phyloP scores from a whole-genome alignment of 2,888 invertebrate species.

The Pseudeuparius sepicola region DNA sequence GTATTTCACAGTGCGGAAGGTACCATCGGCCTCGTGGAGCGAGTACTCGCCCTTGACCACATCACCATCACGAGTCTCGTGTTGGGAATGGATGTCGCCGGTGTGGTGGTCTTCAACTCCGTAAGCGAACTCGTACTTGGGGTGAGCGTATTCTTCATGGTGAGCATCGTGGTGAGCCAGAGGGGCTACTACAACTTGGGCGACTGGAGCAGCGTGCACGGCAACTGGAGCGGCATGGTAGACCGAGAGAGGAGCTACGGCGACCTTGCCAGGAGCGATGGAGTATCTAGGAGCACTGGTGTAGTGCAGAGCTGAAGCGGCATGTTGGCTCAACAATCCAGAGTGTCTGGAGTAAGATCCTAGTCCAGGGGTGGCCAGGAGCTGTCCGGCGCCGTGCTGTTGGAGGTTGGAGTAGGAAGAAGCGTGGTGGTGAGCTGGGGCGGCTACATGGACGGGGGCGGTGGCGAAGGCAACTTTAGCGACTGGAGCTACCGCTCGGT shows the following conservation, averaged over 20 bases:
- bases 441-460: no score
- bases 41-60: conserved; percentile 63
- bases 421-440: not conserved
- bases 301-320: conserved; percentile 3
- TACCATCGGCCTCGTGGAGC: conserved; percentile 64
- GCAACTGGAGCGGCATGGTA: conserved; percentile 8
- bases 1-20: conserved; percentile 59
- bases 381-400: no score
- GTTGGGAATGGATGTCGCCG: conserved; percentile 62
- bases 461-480: conserved; percentile 16
- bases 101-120: conserved; percentile 63
- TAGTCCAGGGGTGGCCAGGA: conserved; percentile 9
- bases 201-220: conserved; percentile 13
- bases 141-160: conserved; percentile 45
- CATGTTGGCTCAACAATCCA: no score
- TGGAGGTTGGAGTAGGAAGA: no score
- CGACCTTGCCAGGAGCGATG: conserved; percentile 3
- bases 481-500: no score
- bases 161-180: no score
- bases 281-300: no score
- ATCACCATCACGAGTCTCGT: conserved; percentile 62
- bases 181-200: conserved; percentile 9
- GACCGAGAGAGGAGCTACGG: not conserved
- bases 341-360: conserved; percentile 7
- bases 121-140: conserved; percentile 67